A percentile compares a stretch with the other conserved stretches of the same genome.
Conservation (phyloP, 2,888 invertebrate species). For the Drosophila neonasuta region DNA sequence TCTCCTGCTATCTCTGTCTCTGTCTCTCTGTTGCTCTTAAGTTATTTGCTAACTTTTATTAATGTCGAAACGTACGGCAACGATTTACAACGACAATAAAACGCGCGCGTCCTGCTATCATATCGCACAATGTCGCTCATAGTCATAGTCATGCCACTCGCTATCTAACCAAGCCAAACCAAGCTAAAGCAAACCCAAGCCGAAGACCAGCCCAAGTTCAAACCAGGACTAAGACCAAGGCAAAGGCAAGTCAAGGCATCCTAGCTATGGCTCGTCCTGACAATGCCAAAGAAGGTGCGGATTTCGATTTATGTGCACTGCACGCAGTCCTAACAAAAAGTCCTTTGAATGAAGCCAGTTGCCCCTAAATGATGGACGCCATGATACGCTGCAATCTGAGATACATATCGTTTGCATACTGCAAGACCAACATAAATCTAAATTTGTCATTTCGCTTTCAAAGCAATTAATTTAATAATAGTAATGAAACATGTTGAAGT, state of each 20-base stretch:
- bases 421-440: too few relatives aligned
- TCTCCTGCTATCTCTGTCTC: conserved; percentile 25
- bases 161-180: conserved; percentile 74
- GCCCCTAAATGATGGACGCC: background rate
- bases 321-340: conserved; percentile 60
- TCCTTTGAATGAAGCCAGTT: conserved; percentile 37
- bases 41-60: conserved; percentile 77
- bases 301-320: conserved; percentile 78
- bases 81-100: conserved; percentile 78
- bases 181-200: conserved; percentile 36
- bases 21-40: conserved; percentile 50
- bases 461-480: too few relatives aligned
- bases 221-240: conserved; percentile 27
- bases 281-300: conserved; percentile 75
- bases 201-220: conserved; percentile 19
- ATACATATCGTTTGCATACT: background rate
- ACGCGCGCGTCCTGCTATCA: conserved; percentile 76
- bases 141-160: conserved; percentile 71
- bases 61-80: conserved; percentile 77
- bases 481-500: too few relatives aligned
- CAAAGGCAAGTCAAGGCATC: conserved; percentile 43
- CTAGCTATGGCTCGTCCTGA: conserved; percentile 60
- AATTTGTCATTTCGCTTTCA: too few relatives aligned
- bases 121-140: conserved; percentile 77
- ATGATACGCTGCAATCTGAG: conserved; percentile 18